These are phyloP conservation scores for Synergus umbraculus DNA, from an alignment of 2,888 invertebrate species.

Conservation along the genomic window DNA sequence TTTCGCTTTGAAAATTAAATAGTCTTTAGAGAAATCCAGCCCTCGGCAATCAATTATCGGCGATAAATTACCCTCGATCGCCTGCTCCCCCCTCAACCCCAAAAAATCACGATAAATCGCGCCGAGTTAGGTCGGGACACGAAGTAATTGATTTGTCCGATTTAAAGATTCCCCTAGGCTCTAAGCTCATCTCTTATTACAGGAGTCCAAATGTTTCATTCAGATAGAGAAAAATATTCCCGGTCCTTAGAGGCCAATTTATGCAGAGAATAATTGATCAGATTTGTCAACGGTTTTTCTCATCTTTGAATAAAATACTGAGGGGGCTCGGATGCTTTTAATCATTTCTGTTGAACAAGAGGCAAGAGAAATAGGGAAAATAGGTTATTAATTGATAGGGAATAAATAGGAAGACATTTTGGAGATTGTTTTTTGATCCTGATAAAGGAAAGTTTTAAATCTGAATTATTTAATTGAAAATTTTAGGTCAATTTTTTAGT, in stretches of 20 bases:
- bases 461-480: too few relatives aligned
- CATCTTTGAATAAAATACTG: conserved; percentile 12
- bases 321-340: not conserved
- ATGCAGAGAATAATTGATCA: conserved; percentile 31
- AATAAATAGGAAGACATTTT: not conserved
- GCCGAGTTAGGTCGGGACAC: not conserved
- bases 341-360: not conserved
- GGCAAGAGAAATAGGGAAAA: not conserved
- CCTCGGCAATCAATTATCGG: conserved; percentile 23
- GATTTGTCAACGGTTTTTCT: conserved; percentile 17
- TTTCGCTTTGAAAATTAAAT: conserved; percentile 37
- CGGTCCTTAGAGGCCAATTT: conserved; percentile 7
- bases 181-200: not conserved
- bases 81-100: not conserved
- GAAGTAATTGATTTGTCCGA: conserved; percentile 26
- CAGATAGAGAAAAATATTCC: conserved; percentile 26
- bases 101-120: conserved; percentile 4
- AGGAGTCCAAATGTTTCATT: not conserved
- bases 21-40: not conserved
- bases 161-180: conserved; percentile 7
- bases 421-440: too few relatives aligned
- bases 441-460: too few relatives aligned
- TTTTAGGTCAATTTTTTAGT: too few relatives aligned
- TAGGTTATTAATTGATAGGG: not conserved
- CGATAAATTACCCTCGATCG: conserved; percentile 38